Evolutionary conservation across 2,888 invertebrate genomes (phyloP), one percentile per base, ranked within the genome.

Genomic region (Tridacna crocea): DNA sequence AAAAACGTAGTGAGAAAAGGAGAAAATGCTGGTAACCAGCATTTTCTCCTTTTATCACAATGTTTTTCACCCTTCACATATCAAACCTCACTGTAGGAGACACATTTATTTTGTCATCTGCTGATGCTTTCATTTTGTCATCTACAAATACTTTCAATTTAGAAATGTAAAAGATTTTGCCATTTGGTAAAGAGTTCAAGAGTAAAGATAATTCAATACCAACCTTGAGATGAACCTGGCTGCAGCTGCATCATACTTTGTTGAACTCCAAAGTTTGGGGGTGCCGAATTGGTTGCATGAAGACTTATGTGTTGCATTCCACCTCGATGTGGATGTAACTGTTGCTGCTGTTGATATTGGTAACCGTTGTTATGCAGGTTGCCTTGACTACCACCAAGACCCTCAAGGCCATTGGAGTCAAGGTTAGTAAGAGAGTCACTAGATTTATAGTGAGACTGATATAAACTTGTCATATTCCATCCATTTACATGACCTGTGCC

Each of bases 271-370:
- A 93, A 92, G 85, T 91, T 91, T 17, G 93, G 89, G 27, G 94
- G 94, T 17, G 93, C 94, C 17, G 94, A 94, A 66, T 88, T 85
- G 47, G 94, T 93, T 65, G 92, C 90, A 77, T 94, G 93, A 24
- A 94, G 88, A 17, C 92, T 90, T 46, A 91, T 86, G 73, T 87
- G 88, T 72, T 79, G 83, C 36, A 79, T 58, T 26, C 72, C 55
- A 12, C 72, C 78, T 19, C 75, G 75, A 66, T 75, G 70, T 22
- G 66, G 70, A 55, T 75, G 82, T 15, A 76, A 0, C 46, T 51
- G 83, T 55, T 79, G 83, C 72, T 77, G 77, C 48, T 72, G 55
- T 26, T 85, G 85, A 19, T 55, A 36, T 24, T 70, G 80, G 72
- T 68, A 72, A 36, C 83, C 72, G n/a, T 72, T 70, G 26, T 81